Percentiles rank a stretch among this genome's conserved stretches.
These are phyloP conservation scores for Urocolius indicus DNA, from an alignment of 2,113 vertebrate species.

Conservation along the genomic window DNA sequence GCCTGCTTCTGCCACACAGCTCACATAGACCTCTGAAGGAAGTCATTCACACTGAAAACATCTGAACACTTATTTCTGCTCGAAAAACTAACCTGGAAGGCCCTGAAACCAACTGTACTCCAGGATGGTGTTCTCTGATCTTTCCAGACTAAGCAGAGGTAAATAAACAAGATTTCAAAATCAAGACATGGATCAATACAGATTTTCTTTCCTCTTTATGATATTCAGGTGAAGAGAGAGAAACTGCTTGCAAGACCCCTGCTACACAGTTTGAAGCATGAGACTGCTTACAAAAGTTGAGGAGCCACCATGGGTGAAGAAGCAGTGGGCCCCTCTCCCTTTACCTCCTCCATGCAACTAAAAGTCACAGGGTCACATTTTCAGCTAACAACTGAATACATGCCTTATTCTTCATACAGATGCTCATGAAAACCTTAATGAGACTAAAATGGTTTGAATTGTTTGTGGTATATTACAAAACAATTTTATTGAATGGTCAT, in stretches of 20 bases:
- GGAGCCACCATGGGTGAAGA: conserved; percentile 13
- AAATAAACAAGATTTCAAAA: neutral
- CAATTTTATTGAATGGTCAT: neutral
- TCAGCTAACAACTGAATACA: neutral
- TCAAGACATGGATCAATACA: neutral
- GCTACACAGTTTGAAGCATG: too few species aligned
- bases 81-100: neutral
- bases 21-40: neutral
- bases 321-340: neutral
- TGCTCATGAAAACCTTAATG: neutral
- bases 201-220: neutral
- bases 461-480: neutral
- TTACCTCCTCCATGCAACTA: neutral
- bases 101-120: neutral
- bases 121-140: neutral
- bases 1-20: neutral
- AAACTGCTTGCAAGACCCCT: neutral
- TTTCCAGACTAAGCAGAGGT: neutral
- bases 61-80: neutral
- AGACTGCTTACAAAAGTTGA: neutral
- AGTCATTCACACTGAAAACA: neutral
- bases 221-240: neutral
- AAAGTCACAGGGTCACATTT: neutral
- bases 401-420: neutral
- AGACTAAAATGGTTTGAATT: neutral